Evolutionary conservation across 2,888 invertebrate species (phyloP), one percentile per base, ranked within the genome.

Genomic region (Ichneumoninae sp.): DNA sequence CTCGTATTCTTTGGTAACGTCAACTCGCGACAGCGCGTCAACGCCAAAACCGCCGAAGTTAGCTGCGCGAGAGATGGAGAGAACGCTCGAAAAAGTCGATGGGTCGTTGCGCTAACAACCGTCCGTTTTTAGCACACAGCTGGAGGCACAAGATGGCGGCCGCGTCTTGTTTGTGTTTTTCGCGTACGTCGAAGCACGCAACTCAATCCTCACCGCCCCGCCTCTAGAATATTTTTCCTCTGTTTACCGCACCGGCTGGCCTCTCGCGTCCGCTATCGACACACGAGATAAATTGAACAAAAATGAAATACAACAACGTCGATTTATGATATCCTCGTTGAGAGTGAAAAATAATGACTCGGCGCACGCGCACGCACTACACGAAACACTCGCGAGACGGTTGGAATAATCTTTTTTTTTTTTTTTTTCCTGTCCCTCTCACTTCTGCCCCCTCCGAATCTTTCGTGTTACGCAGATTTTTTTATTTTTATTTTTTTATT

Each of bases 111-210:
- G 44, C 60, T 19, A 22, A 33, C 73, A 7, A 19, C 47, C 22
- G 63, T 68, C 76, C 81, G 77, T 70, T 86, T 81, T 78, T 74
- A 78, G 78, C 84, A 83, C 87, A 85, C 87, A 91, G 89, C 90
- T 91, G 90, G 89, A 88, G 84, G 88, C 85, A 88, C 89, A 91
- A 92, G 86, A 92, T 92, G 92, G 92, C 91, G 88, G 87, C 85
- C 88, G 88, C 89, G 89, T 88, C 85, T 90, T 90, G 88, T 90
- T 90, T 90, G 89, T 89, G 89, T 90, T 90, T 83, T 81, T 87
- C 68, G 60, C 78, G 73, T 75, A 70, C 81, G 70, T 83, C 77
- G 80, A 47, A 66, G 66, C 75, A 71, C 83, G 81, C 68, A 83
- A 81, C 85, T 77, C 16, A 52, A 52, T 73, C 60, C 60, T 74